Conservation (phyloP, 35 echinoderm and acorn worm genomes). For the Apostichopus japonicus region DNA sequence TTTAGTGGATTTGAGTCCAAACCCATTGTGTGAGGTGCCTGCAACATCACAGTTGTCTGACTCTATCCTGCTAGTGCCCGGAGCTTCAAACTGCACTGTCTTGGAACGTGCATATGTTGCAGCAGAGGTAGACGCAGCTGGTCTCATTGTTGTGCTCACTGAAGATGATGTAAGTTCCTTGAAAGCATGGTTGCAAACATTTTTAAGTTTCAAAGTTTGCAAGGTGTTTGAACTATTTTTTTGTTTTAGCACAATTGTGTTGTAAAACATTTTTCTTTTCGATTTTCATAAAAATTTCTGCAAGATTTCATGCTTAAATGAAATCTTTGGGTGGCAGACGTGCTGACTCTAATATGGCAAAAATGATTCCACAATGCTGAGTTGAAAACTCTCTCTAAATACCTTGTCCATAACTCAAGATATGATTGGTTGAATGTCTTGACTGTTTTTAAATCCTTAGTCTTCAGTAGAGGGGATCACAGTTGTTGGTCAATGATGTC, state of each 20-base stretch:
- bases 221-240: background rate
- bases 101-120: background rate
- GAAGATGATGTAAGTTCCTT: constrained; percentile 19
- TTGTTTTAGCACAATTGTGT: constrained; percentile 5
- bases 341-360: no score
- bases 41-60: background rate
- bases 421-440: no score
- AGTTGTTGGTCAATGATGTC: no score
- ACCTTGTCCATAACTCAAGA: no score
- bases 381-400: no score
- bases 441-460: no score
- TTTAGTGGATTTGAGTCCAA: constrained; percentile 19
- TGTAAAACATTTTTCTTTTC: background rate
- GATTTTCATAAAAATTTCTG: background rate
- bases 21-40: constrained; percentile 32
- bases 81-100: constrained; percentile 5
- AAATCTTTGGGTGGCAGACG: no score
- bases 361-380: no score
- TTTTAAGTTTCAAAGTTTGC: background rate
- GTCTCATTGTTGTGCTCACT: background rate
- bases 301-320: no score
- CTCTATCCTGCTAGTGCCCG: background rate
- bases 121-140: constrained; percentile 5
- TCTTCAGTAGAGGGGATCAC: no score
- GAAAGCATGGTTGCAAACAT: background rate